Evolutionary conservation across 2,888 invertebrate genomes (phyloP).

Genomic region (Campoletis raptor): DNA sequence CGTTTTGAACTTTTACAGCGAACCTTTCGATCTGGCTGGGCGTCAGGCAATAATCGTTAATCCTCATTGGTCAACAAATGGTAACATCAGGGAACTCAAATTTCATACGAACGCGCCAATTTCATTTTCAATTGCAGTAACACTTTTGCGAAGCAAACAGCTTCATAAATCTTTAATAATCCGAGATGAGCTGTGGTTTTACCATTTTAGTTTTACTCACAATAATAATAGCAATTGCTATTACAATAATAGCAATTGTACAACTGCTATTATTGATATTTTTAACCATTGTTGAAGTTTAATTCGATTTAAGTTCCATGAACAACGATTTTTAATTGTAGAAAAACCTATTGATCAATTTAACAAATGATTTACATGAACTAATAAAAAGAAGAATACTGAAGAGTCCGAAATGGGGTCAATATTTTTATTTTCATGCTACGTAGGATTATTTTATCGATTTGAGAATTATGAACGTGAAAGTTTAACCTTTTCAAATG

Average conservation of each 20-base stretch:
- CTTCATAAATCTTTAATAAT: slow-evolving; percentile 14
- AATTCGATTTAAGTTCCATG: not conserved
- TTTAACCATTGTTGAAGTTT: not conserved
- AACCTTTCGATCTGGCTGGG: slow-evolving; percentile 12
- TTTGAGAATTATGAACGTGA: not conserved
- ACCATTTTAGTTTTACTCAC: not conserved
- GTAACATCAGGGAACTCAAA: not conserved
- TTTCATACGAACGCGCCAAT: slow-evolving; percentile 4
- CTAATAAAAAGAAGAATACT: not conserved
- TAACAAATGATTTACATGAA: not conserved
- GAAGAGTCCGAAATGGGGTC: not conserved
- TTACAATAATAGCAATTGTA: too few relatives aligned
- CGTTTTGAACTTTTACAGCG: slow-evolving; percentile 27
- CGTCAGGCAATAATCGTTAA: slow-evolving; percentile 10
- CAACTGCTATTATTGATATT: not conserved
- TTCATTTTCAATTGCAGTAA: slow-evolving; percentile 12
- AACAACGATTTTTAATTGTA: not conserved
- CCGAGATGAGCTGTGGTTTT: not conserved
- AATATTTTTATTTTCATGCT: not conserved
- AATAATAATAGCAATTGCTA: too few relatives aligned
- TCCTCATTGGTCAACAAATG: slow-evolving; percentile 37
- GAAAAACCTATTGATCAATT: not conserved
- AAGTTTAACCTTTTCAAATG: not conserved
- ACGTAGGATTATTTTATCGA: not conserved
- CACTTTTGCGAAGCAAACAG: not conserved